Conservation (phyloP, 2,888 invertebrate species). For the Dermolepida albohirtum region DNA sequence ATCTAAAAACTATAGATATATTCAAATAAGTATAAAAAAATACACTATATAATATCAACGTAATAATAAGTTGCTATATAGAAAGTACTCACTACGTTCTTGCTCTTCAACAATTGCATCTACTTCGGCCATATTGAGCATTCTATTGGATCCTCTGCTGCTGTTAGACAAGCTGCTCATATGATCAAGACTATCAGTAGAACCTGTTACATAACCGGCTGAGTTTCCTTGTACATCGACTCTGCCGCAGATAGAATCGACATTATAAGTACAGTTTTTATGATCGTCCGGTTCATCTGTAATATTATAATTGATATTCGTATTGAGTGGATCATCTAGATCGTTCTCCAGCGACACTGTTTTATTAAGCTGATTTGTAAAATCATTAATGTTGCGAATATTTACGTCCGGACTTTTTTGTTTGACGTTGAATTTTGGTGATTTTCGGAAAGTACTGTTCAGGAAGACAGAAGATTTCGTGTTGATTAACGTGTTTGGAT, state of each 20-base stretch:
- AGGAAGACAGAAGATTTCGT: conserved; percentile 20
- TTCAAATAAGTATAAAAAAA: too few relatives aligned
- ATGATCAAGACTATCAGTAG: conserved; percentile 63
- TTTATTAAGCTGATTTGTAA: conserved; percentile 33
- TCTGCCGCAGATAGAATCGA: conserved; percentile 26
- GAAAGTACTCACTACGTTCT: conserved; percentile 60
- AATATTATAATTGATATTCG: conserved; percentile 40
- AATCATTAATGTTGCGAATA: conserved; percentile 17
- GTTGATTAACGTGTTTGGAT: conserved; percentile 48
- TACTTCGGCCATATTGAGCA: conserved; percentile 62
- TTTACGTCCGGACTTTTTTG: conserved; percentile 34
- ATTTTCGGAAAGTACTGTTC: conserved; percentile 46
- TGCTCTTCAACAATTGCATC: conserved; percentile 62
- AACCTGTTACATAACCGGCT: conserved; percentile 56
- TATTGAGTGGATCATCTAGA: conserved; percentile 45
- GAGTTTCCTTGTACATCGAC: conserved; percentile 47
- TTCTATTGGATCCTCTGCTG: conserved; percentile 60
- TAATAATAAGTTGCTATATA: too few relatives aligned
- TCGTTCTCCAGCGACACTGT: conserved; percentile 46
- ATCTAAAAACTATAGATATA: too few relatives aligned
- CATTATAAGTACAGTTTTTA: conserved; percentile 36
- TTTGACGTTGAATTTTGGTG: conserved; percentile 43
- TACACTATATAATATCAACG: too few relatives aligned
- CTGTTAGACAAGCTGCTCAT: conserved; percentile 61
- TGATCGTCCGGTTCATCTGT: conserved; percentile 41